Percentiles rank a stretch among this genome's conserved stretches.
phyloP scores from a whole-genome alignment of 2,113 vertebrate species.

The Ophiodon elongatus region DNA sequence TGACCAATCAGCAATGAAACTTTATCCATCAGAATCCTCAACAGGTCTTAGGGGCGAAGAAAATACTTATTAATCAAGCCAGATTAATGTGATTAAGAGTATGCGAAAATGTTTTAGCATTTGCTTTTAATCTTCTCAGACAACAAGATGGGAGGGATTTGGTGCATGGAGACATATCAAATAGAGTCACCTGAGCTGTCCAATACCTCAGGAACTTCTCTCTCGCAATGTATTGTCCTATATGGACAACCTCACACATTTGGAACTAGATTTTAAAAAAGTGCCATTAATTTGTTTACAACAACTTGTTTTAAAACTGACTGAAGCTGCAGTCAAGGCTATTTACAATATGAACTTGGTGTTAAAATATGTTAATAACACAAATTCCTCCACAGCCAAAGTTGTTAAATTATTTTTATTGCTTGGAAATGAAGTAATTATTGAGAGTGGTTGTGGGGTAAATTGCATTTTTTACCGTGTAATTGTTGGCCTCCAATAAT shows the following conservation, averaged over 20 bases:
- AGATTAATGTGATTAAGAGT: constrained; percentile 19
- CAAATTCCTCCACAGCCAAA: neutral
- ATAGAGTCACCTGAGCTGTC: neutral
- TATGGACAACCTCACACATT: neutral
- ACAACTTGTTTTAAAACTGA: neutral
- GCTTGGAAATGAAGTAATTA: constrained; percentile 6
- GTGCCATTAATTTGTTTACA: neutral
- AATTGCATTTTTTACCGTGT: constrained; percentile 8
- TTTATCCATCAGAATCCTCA: constrained; percentile 37
- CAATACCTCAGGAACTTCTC: constrained; percentile 6
- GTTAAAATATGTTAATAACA: constrained; percentile 14
- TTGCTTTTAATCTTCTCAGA: constrained; percentile 40
- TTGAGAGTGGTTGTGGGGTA: neutral
- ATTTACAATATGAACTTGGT: neutral
- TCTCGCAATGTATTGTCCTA: neutral
- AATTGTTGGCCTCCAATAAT: constrained; percentile 11
- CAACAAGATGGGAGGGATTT: constrained; percentile 45
- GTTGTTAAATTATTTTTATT: constrained; percentile 3
- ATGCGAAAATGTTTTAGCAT: constrained; percentile 32
- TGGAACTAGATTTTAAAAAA: neutral
- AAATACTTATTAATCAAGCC: constrained; percentile 33
- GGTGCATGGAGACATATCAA: constrained; percentile 9
- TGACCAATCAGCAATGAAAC: constrained; percentile 43
- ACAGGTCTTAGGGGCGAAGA: constrained; percentile 29
- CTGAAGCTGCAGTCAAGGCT: constrained; percentile 6